A percentile compares a stretch with the other conserved stretches of the same genome.
Evolutionary conservation across 2,888 invertebrate species (phyloP).

Genomic region (Lypha dubia): DNA sequence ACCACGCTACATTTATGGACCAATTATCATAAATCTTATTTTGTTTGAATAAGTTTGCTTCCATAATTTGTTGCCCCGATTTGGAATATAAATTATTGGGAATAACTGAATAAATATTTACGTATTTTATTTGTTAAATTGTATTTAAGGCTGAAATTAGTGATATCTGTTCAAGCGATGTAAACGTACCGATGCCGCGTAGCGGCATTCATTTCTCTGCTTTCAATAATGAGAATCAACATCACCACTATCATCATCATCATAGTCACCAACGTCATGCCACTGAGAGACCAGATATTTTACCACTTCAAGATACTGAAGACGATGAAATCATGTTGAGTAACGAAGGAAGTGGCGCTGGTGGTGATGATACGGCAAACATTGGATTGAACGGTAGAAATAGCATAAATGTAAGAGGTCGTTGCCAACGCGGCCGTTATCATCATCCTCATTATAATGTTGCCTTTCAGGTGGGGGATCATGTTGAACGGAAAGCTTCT

Average conservation of each 20-base stretch:
- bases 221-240: conserved; percentile 58
- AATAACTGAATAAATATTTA: no score
- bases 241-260: conserved; percentile 68
- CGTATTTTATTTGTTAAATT: no score
- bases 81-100: no score
- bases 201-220: conserved; percentile 52
- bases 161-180: conserved; percentile 53
- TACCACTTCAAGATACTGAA: conserved; percentile 79
- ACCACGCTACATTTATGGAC: no score
- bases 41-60: no score
- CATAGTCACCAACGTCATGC: conserved; percentile 72
- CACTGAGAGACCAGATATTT: conserved; percentile 82
- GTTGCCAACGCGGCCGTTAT: conserved; percentile 52
- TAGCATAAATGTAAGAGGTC: conserved; percentile 38
- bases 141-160: conserved; percentile 57
- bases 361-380: neutral
- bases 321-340: conserved; percentile 73
- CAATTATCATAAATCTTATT: no score
- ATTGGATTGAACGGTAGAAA: neutral
- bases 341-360: conserved; percentile 28
- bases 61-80: no score
- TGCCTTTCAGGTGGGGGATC: conserved; percentile 77
- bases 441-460: conserved; percentile 67
- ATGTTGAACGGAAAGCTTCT: conserved; percentile 83
- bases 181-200: conserved; percentile 13